Evolutionary conservation across 2,113 vertebrate species (phyloP).

Genomic region (Hystrix brachyura): DNA sequence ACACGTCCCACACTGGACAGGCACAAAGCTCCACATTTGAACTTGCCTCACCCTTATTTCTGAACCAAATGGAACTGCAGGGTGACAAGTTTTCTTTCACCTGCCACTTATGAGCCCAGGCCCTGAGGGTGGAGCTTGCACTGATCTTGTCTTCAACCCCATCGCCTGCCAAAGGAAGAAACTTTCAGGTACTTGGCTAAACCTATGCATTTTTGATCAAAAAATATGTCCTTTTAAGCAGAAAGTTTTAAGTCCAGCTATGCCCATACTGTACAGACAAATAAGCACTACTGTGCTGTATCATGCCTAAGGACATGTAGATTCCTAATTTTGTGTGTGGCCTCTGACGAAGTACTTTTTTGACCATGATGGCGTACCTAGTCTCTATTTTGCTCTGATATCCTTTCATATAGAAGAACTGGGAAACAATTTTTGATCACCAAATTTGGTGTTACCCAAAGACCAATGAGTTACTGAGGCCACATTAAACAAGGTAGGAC

Average conservation of each 20-base stretch:
- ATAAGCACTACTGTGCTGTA: neutral
- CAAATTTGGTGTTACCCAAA: neutral
- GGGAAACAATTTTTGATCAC: neutral
- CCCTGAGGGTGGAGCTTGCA: fast-evolving
- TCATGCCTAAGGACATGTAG: neutral
- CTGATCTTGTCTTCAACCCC: neutral
- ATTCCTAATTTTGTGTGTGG: neutral
- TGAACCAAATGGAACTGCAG: neutral
- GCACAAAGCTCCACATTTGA: neutral
- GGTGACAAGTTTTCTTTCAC: neutral
- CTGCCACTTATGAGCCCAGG: neutral
- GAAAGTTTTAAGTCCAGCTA: neutral
- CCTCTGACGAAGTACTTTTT: neutral
- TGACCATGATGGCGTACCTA: neutral
- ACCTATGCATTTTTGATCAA: neutral
- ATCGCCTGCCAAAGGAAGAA: neutral
- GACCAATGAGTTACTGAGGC: neutral
- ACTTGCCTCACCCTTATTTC: neutral
- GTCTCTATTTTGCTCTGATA: neutral
- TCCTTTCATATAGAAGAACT: neutral
- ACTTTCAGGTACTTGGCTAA: neutral
- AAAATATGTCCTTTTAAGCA: slow-evolving; percentile 1
- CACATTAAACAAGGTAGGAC: neutral
- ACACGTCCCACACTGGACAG: neutral
- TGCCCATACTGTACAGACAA: fast-evolving